A percentile compares a stretch with the other conserved stretches of the same genome.
Conservation (phyloP, 2,797 vertebrate species). For the Lacerta viridis region DNA sequence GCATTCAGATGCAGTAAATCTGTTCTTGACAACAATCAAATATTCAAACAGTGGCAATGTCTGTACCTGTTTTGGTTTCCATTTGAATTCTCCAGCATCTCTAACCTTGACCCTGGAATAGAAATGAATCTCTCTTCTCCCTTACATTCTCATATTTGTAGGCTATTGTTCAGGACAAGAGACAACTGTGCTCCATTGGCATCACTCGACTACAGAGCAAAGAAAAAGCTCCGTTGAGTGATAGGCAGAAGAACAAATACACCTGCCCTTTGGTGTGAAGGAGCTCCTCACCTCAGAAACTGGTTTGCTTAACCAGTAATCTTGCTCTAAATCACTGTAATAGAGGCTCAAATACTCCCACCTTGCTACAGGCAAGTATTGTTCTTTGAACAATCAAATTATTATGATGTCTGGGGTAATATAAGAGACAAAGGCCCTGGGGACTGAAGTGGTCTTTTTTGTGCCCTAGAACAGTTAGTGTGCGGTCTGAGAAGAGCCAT, state of each 20-base stretch:
- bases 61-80: too few relatives aligned
- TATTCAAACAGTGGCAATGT: too few relatives aligned
- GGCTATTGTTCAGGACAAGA: not conserved
- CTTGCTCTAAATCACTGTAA: not conserved
- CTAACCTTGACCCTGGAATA: not conserved
- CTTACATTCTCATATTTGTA: not conserved
- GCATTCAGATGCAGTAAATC: too few relatives aligned
- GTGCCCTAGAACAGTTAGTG: not conserved
- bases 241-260: not conserved
- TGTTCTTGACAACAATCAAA: too few relatives aligned
- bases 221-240: not conserved
- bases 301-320: not conserved
- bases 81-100: too few relatives aligned
- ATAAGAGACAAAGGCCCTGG: not conserved
- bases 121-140: not conserved
- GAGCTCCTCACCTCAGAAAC: not conserved
- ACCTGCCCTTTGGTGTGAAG: not conserved
- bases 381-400: conserved; percentile 22
- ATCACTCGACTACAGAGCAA: not conserved
- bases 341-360: not conserved
- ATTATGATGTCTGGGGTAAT: not conserved
- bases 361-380: not conserved
- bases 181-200: not conserved
- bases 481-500: not conserved
- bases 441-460: not conserved